Percentiles rank a stretch among this genome's conserved stretches.
Conservation (phyloP, 2,888 invertebrate genomes). For the Diarsia dahlii region DNA sequence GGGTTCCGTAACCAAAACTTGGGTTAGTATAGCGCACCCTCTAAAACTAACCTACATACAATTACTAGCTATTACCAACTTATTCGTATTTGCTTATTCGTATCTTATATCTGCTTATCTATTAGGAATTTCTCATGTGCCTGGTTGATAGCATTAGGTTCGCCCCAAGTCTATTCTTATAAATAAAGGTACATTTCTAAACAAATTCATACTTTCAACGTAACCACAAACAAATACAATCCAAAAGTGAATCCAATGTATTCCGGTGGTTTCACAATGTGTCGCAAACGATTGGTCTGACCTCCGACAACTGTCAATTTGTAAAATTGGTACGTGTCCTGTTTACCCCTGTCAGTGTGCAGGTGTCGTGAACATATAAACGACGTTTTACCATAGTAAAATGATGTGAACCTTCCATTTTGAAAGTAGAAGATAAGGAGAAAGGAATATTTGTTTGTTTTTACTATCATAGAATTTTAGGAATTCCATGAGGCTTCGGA, state of each 20-base stretch:
- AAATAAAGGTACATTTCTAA: constrained; percentile 3
- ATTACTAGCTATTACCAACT: too few relatives aligned
- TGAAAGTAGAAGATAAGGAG: background rate
- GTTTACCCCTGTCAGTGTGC: constrained; percentile 33
- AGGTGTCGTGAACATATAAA: constrained; percentile 30
- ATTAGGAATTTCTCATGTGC: too few relatives aligned
- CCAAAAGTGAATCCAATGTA: constrained; percentile 12
- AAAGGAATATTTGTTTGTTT: constrained; percentile 2
- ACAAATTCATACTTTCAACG: background rate
- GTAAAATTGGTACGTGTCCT: constrained; percentile 51
- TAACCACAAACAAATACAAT: constrained; percentile 22
- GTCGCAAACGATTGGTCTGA: constrained; percentile 30
- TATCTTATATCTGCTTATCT: too few relatives aligned
- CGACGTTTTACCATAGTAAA: background rate
- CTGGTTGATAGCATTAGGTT: too few relatives aligned
- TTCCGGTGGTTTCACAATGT: constrained; percentile 25
- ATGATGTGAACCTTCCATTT: constrained; percentile 9
- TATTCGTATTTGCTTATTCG: too few relatives aligned
- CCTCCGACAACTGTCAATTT: constrained; percentile 58
- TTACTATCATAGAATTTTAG: background rate
- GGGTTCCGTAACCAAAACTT: background rate
- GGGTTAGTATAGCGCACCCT: background rate
- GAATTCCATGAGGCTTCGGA: background rate
- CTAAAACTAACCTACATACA: too few relatives aligned
- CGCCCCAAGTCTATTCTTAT: background rate